These are phyloP conservation scores for Epinotia nisella DNA, from an alignment of 2,888 invertebrate species.

Conservation along the genomic window DNA sequence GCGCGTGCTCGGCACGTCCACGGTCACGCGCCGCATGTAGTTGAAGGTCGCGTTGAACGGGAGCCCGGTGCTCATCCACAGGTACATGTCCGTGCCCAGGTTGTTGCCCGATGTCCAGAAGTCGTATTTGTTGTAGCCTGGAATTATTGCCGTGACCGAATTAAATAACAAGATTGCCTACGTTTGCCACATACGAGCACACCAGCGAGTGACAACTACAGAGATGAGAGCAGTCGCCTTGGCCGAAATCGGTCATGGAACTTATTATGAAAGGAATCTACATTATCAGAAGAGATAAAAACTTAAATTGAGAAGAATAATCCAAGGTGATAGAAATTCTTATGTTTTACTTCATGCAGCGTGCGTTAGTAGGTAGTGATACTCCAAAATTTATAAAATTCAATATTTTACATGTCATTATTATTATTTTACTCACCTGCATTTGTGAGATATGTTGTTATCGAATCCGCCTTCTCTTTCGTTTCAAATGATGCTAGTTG, in stretches of 20 bases:
- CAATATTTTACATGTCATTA: too few relatives aligned
- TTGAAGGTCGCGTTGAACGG: slow-evolving; percentile 96
- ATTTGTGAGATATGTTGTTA: slow-evolving; percentile 92
- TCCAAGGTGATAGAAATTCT: too few relatives aligned
- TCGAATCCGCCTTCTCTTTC: slow-evolving; percentile 93
- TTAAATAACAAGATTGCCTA: not conserved
- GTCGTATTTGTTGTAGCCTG: slow-evolving; percentile 91
- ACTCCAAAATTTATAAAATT: too few relatives aligned
- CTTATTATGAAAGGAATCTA: too few relatives aligned
- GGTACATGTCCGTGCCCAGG: slow-evolving; percentile 93
- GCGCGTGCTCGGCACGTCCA: slow-evolving; percentile 82
- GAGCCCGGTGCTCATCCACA: slow-evolving; percentile 95
- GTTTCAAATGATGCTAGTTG: slow-evolving; percentile 94
- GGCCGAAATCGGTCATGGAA: too few relatives aligned
- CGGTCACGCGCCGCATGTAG: slow-evolving; percentile 87
- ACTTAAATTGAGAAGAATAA: too few relatives aligned
- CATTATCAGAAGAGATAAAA: too few relatives aligned
- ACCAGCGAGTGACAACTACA: too few relatives aligned
- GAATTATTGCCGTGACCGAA: slow-evolving; percentile 45
- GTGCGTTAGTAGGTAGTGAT: too few relatives aligned
- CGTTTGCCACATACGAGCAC: too few relatives aligned
- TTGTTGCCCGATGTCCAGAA: slow-evolving; percentile 96
- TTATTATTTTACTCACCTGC: slow-evolving; percentile 88
- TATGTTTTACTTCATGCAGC: too few relatives aligned
- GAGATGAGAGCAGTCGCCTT: too few relatives aligned